Conservation (phyloP, 2,888 invertebrate genomes). For the Drosophila falleni region DNA sequence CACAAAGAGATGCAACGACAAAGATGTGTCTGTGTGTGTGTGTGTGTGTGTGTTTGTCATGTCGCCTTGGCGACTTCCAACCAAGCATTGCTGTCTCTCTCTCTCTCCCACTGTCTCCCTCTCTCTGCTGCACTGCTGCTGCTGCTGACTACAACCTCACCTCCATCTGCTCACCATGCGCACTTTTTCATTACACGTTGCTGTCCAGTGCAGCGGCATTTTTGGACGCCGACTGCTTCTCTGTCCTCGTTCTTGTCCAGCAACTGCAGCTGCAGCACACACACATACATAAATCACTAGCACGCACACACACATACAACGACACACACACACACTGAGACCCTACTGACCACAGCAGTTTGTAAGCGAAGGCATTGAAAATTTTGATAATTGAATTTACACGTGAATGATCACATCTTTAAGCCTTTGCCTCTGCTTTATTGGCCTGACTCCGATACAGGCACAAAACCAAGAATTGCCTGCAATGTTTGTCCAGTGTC, state of each 20-base stretch:
- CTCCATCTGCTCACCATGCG: slow-evolving; percentile 60
- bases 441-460: slow-evolving; percentile 24
- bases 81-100: slow-evolving; percentile 2
- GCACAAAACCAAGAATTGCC: background rate
- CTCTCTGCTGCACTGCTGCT: too few species aligned
- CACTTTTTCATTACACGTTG: slow-evolving; percentile 71
- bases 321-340: slow-evolving; percentile 19
- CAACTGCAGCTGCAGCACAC: slow-evolving; percentile 7
- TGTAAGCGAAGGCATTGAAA: slow-evolving; percentile 54
- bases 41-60: slow-evolving; percentile 31
- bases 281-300: slow-evolving; percentile 52
- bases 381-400: slow-evolving; percentile 84
- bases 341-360: slow-evolving; percentile 44
- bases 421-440: slow-evolving; percentile 64
- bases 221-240: slow-evolving; percentile 63
- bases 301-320: slow-evolving; percentile 12
- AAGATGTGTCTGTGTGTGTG: slow-evolving; percentile 42
- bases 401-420: slow-evolving; percentile 82
- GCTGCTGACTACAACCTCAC: slow-evolving; percentile 5
- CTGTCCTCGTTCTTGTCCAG: slow-evolving; percentile 23
- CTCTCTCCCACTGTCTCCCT: too few species aligned
- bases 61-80: slow-evolving; percentile 44
- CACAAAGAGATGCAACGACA: slow-evolving; percentile 61
- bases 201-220: slow-evolving; percentile 71
- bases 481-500: slow-evolving; percentile 21